Base-by-base conservation (phyloP, 23 tunicate genomes). In the Styela plicata region DNA sequence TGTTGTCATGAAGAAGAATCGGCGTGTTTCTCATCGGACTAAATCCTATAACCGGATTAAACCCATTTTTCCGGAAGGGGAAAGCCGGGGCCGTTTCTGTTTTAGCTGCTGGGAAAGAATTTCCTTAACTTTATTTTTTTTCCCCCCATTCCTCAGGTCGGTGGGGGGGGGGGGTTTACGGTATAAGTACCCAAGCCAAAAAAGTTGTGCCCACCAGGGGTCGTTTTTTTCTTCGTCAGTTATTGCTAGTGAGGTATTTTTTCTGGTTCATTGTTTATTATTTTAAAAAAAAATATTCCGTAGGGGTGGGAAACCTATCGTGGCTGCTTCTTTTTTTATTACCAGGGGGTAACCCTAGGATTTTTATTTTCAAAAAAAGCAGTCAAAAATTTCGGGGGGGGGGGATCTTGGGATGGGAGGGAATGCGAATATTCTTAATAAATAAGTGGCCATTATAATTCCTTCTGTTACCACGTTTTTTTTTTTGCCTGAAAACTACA, bases 21-120 rank as follows among this genome's bases (percentile, higher is more conserved):
- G 99, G 99, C 13, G 96, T 93, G 78, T 96, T 91, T 21, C 96
- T 86, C 85, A 96, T 96, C 10, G 99, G 99, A 57, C 97, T 91
- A 64, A 96, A 96, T 1, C 99, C 99, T 24, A 96, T 87, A 7
- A 87, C 99, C 10, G 90, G 84, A 62, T 84, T n/a, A n/a, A 87
- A 21, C 96, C 96, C 7, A 88, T 89, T 28, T 68, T 32, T 71
- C 99, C n/a, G n/a, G n/a, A n/a, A n/a, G n/a, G n/a, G n/a, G 73
- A 1, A 96, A 61, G 34, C 73, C 84, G 33, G 94, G 63, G 31
- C 99, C 85, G 70, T 96, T n/a, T n/a, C n/a, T n/a, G n/a, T 97
- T 18, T 97, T 96, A n/a, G 88, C 97, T 33, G 90, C 99, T 3
- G 93, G 75, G n/a, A n/a, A 76, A 96, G 87, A 30, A 87, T 64